Conservation (phyloP, 2,113 vertebrate species). For the Rhinoptilus africanus region DNA sequence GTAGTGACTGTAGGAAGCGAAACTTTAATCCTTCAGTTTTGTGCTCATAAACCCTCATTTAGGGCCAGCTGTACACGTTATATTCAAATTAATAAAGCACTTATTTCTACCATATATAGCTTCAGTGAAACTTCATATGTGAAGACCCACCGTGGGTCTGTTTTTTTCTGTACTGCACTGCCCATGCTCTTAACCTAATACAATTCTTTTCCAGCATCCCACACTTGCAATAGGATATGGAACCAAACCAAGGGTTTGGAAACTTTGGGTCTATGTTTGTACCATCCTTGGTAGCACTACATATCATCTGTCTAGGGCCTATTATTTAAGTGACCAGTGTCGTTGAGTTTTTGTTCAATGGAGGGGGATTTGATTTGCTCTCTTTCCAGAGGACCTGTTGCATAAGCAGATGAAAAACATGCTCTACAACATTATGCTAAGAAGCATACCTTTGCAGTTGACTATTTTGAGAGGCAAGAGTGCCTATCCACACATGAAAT, state of each 20-base stretch:
- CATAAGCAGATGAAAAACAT: rapidly evolving
- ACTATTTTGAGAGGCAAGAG: not conserved
- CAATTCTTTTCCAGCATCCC: not conserved
- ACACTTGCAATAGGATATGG: not conserved
- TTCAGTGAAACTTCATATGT: not conserved
- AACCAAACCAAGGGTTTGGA: not conserved
- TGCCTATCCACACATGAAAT: not conserved
- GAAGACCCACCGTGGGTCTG: not conserved
- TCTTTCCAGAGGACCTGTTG: not conserved
- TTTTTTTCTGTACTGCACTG: not conserved
- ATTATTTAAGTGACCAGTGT: not conserved
- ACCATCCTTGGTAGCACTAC: not conserved
- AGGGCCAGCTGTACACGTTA: not conserved
- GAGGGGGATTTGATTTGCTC: not conserved
- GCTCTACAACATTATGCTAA: not conserved
- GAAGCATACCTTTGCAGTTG: not conserved
- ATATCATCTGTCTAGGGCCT: not conserved
- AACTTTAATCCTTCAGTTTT: not conserved
- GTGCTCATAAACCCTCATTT: not conserved
- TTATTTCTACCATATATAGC: not conserved
- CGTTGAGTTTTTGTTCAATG: not conserved
- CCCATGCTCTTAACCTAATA: not conserved
- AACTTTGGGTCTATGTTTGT: not conserved
- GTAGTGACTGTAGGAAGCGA: not conserved
- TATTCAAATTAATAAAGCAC: not conserved